Evolutionary conservation across 2,888 invertebrate species (phyloP).

Genomic region (Megalurothrips usitatus): DNA sequence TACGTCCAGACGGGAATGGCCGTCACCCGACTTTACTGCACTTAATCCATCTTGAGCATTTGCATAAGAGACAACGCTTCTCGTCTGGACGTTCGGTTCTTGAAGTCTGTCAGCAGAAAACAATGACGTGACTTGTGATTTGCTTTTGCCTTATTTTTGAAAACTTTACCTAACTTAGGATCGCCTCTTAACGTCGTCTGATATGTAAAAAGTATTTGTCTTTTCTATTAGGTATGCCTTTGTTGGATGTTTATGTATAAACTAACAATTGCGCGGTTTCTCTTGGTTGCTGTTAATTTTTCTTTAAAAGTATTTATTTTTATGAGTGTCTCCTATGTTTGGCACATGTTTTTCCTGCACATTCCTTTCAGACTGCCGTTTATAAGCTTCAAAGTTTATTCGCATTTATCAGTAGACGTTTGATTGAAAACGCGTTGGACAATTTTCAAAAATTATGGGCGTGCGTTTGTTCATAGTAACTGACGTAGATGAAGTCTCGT

Average conservation of each 20-base stretch:
- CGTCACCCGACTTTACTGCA: too few species aligned
- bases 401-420: slow-evolving; percentile 6
- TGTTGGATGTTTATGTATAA: background rate
- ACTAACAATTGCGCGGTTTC: background rate
- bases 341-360: slow-evolving; percentile 19
- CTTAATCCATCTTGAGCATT: too few species aligned
- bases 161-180: too few species aligned
- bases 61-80: background rate
- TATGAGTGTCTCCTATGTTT: background rate
- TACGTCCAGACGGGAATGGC: background rate
- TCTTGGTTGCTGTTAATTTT: background rate
- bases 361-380: slow-evolving; percentile 18
- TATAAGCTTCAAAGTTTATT: slow-evolving; percentile 12
- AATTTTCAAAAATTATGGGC: background rate
- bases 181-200: too few species aligned
- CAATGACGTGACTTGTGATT: too few species aligned
- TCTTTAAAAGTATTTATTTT: slow-evolving; percentile 11
- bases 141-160: too few species aligned
- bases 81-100: background rate
- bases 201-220: too few species aligned
- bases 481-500: background rate
- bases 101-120: background rate
- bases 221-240: too few species aligned
- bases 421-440: background rate
- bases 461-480: too few species aligned